These are phyloP conservation scores for Crax fasciolata DNA, from an alignment of 2,797 vertebrate species.

Conservation along the genomic window DNA sequence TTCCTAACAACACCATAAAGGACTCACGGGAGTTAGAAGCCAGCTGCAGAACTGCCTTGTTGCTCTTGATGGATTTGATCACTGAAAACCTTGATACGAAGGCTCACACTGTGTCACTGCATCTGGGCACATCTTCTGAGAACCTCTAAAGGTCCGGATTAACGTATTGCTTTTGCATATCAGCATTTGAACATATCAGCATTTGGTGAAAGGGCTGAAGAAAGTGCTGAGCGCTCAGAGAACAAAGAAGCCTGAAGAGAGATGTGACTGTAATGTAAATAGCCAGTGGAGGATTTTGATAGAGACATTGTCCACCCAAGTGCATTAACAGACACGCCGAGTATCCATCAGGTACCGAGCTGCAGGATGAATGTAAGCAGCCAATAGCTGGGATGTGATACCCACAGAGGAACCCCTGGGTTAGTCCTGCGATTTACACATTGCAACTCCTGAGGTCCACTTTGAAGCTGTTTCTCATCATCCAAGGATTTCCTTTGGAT, in stretches of 20 bases:
- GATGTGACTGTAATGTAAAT: neutral
- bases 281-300: neutral
- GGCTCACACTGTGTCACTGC: neutral
- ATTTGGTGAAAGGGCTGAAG: neutral
- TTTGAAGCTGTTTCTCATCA: conserved; percentile 49
- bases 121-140: neutral
- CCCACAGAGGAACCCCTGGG: neutral
- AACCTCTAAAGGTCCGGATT: neutral
- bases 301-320: neutral
- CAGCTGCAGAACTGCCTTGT: neutral
- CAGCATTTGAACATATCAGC: neutral
- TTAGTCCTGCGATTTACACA: conserved; percentile 7
- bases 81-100: neutral
- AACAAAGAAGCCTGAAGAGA: neutral
- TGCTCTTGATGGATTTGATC: neutral
- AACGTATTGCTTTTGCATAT: neutral
- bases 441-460: neutral
- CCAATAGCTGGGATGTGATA: neutral
- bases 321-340: neutral
- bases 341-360: neutral
- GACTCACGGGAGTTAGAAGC: neutral
- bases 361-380: neutral
- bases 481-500: conserved; percentile 41
- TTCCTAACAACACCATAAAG: neutral
- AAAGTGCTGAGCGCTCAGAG: neutral